phyloP scores from a whole-genome alignment of 2,113 vertebrate genomes.

The Eptesicus fuscus region DNA sequence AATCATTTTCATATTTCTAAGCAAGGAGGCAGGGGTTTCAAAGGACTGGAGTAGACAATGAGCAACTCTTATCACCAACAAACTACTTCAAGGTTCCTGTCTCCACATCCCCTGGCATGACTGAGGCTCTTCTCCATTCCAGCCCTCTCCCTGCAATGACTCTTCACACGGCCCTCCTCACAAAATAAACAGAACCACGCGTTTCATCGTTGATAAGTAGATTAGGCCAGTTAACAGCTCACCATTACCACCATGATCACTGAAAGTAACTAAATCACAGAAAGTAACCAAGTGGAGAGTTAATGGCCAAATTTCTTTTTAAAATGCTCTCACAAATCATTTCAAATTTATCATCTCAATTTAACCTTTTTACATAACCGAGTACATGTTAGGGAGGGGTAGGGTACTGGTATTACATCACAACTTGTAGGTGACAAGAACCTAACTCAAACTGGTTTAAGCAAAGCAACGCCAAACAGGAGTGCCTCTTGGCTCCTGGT shows the following conservation, averaged over 20 bases:
- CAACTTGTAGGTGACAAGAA: background rate
- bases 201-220: background rate
- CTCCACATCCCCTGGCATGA: background rate
- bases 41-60: fast-evolving
- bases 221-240: background rate
- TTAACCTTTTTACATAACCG: background rate
- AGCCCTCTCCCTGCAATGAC: background rate
- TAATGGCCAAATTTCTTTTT: background rate
- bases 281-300: background rate
- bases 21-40: background rate
- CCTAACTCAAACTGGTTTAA: background rate
- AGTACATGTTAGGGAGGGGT: background rate
- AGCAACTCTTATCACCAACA: background rate
- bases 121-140: background rate
- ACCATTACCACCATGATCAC: fast-evolving
- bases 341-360: background rate
- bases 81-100: background rate
- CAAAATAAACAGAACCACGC: background rate
- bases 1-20: background rate
- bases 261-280: no score
- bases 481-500: background rate
- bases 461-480: background rate
- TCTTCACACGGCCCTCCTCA: background rate
- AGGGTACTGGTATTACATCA: background rate
- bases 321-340: background rate